Conservation (phyloP, 2,888 invertebrate species). For the Oscheius myriophilus region DNA sequence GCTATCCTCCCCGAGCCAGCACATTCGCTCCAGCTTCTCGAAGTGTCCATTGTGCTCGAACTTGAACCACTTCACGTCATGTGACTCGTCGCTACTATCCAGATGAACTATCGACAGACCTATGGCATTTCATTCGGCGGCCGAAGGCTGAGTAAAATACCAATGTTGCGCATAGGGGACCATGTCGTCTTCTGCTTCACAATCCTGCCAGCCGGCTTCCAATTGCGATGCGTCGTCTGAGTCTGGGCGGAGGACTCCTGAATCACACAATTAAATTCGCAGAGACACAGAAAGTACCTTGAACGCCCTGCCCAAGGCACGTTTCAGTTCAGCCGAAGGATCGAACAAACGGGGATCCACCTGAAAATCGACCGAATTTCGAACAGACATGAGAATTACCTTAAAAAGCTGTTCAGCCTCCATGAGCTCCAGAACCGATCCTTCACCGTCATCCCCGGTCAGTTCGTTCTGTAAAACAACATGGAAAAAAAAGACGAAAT, state of each 20-base stretch:
- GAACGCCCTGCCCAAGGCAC: constrained; percentile 55
- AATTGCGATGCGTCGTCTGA: neutral
- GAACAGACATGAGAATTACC: neutral
- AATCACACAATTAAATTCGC: neutral
- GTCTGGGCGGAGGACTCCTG: neutral
- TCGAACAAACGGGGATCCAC: constrained; percentile 57
- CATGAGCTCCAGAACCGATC: neutral
- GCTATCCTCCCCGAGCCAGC: constrained; percentile 30
- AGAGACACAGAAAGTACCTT: constrained; percentile 29
- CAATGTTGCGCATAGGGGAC: constrained; percentile 45
- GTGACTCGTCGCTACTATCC: constrained; percentile 24
- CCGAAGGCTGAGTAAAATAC: constrained; percentile 20
- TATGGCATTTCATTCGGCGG: constrained; percentile 6
- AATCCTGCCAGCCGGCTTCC: constrained; percentile 40
- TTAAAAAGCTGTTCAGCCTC: constrained; percentile 24
- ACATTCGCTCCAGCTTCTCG: constrained; percentile 38
- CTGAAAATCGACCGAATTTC: constrained; percentile 16
- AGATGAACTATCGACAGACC: constrained; percentile 50
- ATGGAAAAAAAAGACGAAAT: too few relatives aligned
- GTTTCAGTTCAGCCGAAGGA: constrained; percentile 55
- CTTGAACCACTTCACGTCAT: constrained; percentile 35
- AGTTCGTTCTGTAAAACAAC: neutral
- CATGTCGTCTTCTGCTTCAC: constrained; percentile 50
- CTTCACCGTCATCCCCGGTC: neutral
- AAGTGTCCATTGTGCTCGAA: constrained; percentile 40